Conservation (phyloP, 1,140 invertebrate species). For the Dryas iulia region DNA sequence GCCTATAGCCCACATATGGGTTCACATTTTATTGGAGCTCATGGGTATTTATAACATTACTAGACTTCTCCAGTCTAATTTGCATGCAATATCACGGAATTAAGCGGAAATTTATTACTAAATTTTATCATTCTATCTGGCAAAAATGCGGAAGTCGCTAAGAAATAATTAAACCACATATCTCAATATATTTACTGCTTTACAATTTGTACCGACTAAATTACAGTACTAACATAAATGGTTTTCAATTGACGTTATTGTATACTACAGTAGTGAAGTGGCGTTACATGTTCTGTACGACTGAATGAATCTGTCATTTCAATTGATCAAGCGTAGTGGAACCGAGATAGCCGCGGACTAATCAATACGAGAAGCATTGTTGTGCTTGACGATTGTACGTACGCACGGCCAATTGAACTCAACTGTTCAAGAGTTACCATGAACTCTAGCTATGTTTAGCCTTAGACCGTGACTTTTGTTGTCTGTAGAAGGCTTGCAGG, state of each 20-base stretch:
- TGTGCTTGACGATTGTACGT: slow-evolving; percentile 23
- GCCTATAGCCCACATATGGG: too few relatives aligned
- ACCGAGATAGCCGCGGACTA: slow-evolving; percentile 50
- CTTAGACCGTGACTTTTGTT: not conserved
- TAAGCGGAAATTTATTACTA: too few relatives aligned
- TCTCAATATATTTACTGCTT: not conserved
- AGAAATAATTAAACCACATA: too few relatives aligned
- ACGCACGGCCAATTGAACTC: slow-evolving; percentile 1
- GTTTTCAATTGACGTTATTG: not conserved
- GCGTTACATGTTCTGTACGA: not conserved
- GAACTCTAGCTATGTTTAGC: not conserved
- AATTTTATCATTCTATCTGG: too few relatives aligned
- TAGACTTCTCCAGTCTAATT: too few relatives aligned
- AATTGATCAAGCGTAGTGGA: slow-evolving; percentile 58
- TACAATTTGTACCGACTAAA: not conserved
- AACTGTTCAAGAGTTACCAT: not conserved
- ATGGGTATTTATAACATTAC: too few relatives aligned
- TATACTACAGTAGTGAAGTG: not conserved
- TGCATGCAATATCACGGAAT: too few relatives aligned
- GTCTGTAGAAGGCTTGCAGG: too few relatives aligned
- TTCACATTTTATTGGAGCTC: too few relatives aligned
- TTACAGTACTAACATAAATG: not conserved
- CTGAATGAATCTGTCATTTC: slow-evolving; percentile 46
- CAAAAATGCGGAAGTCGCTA: too few relatives aligned
- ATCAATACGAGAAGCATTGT: slow-evolving; percentile 51